Base-by-base conservation (phyloP, 2,797 vertebrate species). In the Sebastes minor region DNA sequence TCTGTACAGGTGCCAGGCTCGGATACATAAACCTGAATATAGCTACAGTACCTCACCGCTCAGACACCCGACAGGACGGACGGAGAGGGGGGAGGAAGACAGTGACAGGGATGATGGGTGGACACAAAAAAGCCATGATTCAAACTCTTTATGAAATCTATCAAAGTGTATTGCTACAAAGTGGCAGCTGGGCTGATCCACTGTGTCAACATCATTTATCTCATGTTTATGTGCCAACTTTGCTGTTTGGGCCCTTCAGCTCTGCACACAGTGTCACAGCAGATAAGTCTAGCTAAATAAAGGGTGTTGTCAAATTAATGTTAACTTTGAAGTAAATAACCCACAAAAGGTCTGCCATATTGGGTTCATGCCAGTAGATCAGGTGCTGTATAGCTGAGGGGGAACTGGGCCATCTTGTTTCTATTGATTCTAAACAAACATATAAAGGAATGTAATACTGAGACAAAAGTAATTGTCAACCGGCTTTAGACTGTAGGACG, bases 1-100 rank as follows among this genome's bases (percentile, higher is more conserved):
- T 90, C 32, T 89, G 92, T 86, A 70, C 88, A 90, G 90, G 91
- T 92, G 92, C 91, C 92, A 89, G 87, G 67, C 76, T 81, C 14
- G 13, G 72, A 85, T 65, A 71, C 81, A 76, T 78, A 86, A 83
- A 81, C 82, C 85, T 82, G 80, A 82, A 88, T 76, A 73, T 63
- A 83, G 87, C 84, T 57, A 49, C 77, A 71, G 75, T 30, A 76
- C 56, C 71, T 85, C 82, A 66, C 16, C 0, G 38, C 85, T 80
- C 69, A 80, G 64, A 81, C 68, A 25, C 74, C 12, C 12, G 75
- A 83, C 71, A 73, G 76, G 63, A 38, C 25, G 18, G 74, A 76
- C n/a, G n/a, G 52, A 33, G 20, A 42, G n/a, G 33, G 5, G 11
- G 61, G 16, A 25, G 46, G 61, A 9, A 7, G 63, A 76, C 57